Conservation (phyloP, 2,113 vertebrate genomes). For the Orycteropus afer region DNA sequence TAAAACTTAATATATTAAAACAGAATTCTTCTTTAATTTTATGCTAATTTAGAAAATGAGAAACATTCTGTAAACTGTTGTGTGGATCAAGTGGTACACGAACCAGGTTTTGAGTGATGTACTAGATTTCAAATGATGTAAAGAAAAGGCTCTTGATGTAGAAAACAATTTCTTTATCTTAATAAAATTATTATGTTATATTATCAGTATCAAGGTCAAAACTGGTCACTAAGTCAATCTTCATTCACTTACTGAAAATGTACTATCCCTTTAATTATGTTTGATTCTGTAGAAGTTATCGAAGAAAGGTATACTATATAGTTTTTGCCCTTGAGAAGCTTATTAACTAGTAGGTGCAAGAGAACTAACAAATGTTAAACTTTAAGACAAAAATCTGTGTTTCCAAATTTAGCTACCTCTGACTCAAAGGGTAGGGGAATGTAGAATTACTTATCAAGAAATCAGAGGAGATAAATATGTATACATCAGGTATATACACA, state of each 20-base stretch:
- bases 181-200: conserved; percentile 1
- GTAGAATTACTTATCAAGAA: not conserved
- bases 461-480: not conserved
- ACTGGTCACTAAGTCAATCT: conserved; percentile 6
- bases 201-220: not conserved
- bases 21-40: not conserved
- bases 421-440: not conserved
- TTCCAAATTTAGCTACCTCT: not conserved
- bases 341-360: not conserved
- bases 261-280: not conserved
- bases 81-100: not conserved
- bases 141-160: not conserved
- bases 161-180: not conserved
- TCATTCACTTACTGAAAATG: not conserved
- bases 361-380: conserved; percentile 1
- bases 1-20: not conserved
- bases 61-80: not conserved
- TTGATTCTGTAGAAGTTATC: conserved; percentile 14
- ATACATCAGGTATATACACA: not conserved
- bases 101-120: not conserved
- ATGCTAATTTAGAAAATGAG: not conserved
- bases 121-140: not conserved
- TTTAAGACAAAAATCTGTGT: not conserved
- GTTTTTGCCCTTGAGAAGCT: not conserved
- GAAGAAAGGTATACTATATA: not conserved